These are phyloP conservation scores for Rhingia rostrata DNA, from an alignment of 2,888 invertebrate genomes.

Conservation along the genomic window DNA sequence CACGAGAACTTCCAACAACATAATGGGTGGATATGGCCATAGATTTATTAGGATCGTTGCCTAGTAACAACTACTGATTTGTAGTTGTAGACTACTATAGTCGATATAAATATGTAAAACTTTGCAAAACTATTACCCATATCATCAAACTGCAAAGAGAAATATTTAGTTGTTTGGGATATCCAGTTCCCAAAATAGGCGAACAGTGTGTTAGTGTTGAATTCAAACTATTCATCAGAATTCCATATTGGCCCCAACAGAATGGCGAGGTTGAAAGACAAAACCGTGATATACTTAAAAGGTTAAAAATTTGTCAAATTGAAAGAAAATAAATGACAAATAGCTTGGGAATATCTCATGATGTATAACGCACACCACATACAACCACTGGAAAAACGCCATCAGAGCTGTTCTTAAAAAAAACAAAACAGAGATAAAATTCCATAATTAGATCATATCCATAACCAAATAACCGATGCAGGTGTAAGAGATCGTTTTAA, in stretches of 20 bases:
- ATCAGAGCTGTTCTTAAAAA: constrained; percentile 75
- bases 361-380: constrained; percentile 76
- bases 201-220: too few relatives aligned
- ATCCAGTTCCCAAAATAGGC: constrained; percentile 70
- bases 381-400: constrained; percentile 76
- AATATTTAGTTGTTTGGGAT: constrained; percentile 77
- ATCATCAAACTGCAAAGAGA: constrained; percentile 33
- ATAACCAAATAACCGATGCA: neutral
- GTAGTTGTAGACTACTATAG: constrained; percentile 56
- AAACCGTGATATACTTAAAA: constrained; percentile 76
- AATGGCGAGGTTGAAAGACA: constrained; percentile 77
- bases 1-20: constrained; percentile 22
- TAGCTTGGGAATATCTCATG: constrained; percentile 70
- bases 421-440: constrained; percentile 75
- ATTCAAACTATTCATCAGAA: too few relatives aligned
- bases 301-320: constrained; percentile 70
- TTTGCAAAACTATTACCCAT: constrained; percentile 30
- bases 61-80: constrained; percentile 36
- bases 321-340: constrained; percentile 69
- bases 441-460: constrained; percentile 49
- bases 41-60: constrained; percentile 16
- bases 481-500: constrained; percentile 21
- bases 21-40: constrained; percentile 24
- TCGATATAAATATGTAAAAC: too few relatives aligned
- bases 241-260: constrained; percentile 53